Evolutionary conservation across 2,113 vertebrate genomes (phyloP), one percentile per base, ranked within the genome.

Genomic region (Amblyopsis rosae): DNA sequence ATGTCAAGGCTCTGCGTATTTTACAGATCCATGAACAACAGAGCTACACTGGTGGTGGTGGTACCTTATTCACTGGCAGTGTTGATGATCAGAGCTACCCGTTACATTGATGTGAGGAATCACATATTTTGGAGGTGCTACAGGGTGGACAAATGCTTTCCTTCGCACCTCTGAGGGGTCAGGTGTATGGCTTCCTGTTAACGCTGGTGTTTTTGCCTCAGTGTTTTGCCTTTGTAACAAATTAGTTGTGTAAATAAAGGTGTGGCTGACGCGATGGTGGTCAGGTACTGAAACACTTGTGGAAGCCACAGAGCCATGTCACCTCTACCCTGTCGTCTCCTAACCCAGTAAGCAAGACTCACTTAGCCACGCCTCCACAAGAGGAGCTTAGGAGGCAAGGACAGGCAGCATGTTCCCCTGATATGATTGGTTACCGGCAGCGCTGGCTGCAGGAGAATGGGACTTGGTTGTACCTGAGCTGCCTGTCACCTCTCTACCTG

Each of bases 391-490:
- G 80, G 80, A 83, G 81, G 65, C 63, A 66, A 48, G 72, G 65
- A 86, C 85, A 86, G 77, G 53, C 82, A 67, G 69, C 82, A 62
- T 86, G 77, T 86, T 86, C 85, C 77, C 85, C 85, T 59, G 59
- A 85, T 90, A 91, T 89, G 86, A 84, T 88, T 86, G 88, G 89
- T 75, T 90, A 87, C 77, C 90, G 82, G 76, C 88, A 91, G 85
- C 88, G 88, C 81, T 93, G 91, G 91, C 84, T 93, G 89, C 87
- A 83, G 80, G 90, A 90, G 75, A 92, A 92, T 74, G 79, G 89
- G 86, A 91, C 88, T 65, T 90, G 90, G 91, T 85, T 91, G 81
- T 93, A 91, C 89, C 86, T 92, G 87, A 90, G 88, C 87, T 92
- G 90, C 84, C 85, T 89, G 82, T 89, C 86, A 9, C 89, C 90